Base-by-base conservation (phyloP, 23 tunicate species). In the Ascidia mentula region DNA sequence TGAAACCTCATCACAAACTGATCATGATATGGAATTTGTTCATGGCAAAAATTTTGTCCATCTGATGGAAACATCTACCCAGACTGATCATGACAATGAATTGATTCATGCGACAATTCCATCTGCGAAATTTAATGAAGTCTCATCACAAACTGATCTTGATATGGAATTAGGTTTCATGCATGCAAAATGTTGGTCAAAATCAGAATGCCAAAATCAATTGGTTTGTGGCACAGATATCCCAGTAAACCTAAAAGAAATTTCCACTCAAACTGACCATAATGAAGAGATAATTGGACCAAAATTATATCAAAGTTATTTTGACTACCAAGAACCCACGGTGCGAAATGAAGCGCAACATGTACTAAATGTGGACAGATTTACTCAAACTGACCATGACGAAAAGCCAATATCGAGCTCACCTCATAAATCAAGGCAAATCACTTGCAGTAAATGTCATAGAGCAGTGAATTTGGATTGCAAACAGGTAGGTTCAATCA, bases 101-200 rank as follows among this genome's bases (percentile, higher is more conserved):
- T 42, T 15, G 12, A 42, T 42, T 12, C 12, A 42, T 42, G 20
- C 33, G 15, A n/a, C 20, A 69, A 12, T 31, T 37, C 3, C 76
- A 36, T 36, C 36, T 3, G 26, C 78, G 5, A 22, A 59, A 18
- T 35, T 70, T 32, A 36, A 24, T 30, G 85, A 81, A 31, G 45
- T 18, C 0, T 72, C 34, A 24, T 45, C 86, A 35, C 86, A 82
- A 46, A 82, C 86, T 36, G 72, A 82, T 39, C 79, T 40, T 46
- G 79, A 82, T 35, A 37, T 34, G 15, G 86, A 46, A 36, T 15
- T n/a, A n/a, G n/a, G n/a, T n/a, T n/a, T n/a, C n/a, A n/a, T n/a
- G n/a, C n/a, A n/a, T n/a, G n/a, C n/a, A n/a, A n/a, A n/a, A n/a
- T n/a, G n/a, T n/a, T n/a, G n/a, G n/a, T n/a, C n/a, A n/a, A n/a